Evolutionary conservation across 2,113 vertebrate species (phyloP).

Genomic region (Carettochelys insculpta): DNA sequence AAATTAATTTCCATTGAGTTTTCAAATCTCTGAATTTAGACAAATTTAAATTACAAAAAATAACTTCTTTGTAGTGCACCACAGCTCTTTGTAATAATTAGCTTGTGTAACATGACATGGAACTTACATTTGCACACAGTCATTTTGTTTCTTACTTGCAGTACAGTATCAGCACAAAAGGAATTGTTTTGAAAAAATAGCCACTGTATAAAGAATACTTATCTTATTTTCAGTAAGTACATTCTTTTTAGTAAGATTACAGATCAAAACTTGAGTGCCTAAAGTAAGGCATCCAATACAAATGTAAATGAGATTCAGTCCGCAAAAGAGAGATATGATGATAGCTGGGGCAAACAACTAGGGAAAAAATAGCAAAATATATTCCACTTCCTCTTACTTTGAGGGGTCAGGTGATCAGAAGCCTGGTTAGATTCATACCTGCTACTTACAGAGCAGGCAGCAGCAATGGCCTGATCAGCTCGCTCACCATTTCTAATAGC

Average conservation of each 20-base stretch:
- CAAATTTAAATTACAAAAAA: neutral
- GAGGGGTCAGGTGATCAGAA: neutral
- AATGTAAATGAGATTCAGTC: neutral
- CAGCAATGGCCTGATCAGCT: accelerated
- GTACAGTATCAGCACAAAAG: slow-evolving; percentile 66
- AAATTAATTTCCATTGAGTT: neutral
- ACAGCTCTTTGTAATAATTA: slow-evolving; percentile 23
- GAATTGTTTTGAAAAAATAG: slow-evolving; percentile 66
- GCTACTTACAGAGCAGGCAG: neutral
- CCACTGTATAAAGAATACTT: slow-evolving; percentile 42
- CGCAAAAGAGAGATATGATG: neutral
- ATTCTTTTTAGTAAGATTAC: neutral
- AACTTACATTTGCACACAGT: slow-evolving; percentile 37
- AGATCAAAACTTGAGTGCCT: neutral
- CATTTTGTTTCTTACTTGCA: slow-evolving; percentile 38
- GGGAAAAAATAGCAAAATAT: neutral
- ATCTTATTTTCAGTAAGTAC: neutral
- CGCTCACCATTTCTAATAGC: neutral
- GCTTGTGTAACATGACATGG: slow-evolving; percentile 18
- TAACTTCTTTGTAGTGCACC: neutral
- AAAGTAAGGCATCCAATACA: neutral
- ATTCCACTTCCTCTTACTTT: neutral
- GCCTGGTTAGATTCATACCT: neutral
- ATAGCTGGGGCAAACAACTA: neutral
- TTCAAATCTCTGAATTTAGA: neutral